A percentile compares a stretch with the other conserved stretches of the same genome.
Evolutionary conservation across 2,797 vertebrate genomes (phyloP).

Genomic region (Trachops cirrhosus): DNA sequence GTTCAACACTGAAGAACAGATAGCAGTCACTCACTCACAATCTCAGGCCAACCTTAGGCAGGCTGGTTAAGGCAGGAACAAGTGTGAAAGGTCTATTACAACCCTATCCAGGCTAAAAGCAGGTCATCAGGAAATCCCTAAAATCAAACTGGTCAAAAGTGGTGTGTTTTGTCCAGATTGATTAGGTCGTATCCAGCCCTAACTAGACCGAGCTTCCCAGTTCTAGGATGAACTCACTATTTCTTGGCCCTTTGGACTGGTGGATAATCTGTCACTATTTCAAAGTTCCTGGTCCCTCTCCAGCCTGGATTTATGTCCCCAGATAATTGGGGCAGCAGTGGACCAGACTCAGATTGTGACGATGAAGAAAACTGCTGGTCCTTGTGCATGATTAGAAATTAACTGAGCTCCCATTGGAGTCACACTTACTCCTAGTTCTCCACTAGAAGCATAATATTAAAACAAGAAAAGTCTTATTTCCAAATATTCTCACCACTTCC

Average conservation of each 20-base stretch:
- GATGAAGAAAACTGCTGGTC: neutral
- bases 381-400: neutral
- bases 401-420: slow-evolving; percentile 42
- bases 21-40: neutral
- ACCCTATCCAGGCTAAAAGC: neutral
- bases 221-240: neutral
- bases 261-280: neutral
- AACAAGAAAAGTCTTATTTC: neutral
- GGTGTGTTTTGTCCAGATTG: neutral
- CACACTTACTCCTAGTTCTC: slow-evolving; percentile 22
- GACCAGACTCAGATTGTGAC: neutral
- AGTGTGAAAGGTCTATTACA: neutral
- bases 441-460: neutral
- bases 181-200: neutral
- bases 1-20: neutral
- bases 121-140: neutral
- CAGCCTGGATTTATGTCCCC: slow-evolving; percentile 27
- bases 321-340: slow-evolving; percentile 46
- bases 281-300: neutral
- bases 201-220: neutral
- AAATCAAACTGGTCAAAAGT: neutral
- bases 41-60: neutral
- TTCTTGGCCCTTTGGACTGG: neutral
- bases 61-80: neutral
- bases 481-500: slow-evolving; percentile 9